Evolutionary conservation across 2,888 invertebrate species (phyloP), one percentile per base, ranked within the genome.

Genomic region (Eueremaeus valkanovi): DNA sequence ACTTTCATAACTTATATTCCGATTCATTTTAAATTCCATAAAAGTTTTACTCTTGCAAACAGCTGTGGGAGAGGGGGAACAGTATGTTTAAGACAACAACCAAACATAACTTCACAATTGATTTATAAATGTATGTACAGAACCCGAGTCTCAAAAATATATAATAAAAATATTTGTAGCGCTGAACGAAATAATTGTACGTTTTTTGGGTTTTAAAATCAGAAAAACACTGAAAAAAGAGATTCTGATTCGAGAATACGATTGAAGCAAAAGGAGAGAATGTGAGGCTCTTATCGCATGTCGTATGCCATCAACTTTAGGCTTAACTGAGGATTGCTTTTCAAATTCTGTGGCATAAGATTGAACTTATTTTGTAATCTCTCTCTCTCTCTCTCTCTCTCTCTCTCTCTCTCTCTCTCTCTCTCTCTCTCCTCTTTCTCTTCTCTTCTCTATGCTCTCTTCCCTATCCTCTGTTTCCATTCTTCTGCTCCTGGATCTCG

Each of bases 1-100:
- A 66, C 18, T 66, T 66, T 66, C 63, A 66, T 66, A 66, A 45
- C 21, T 42, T 24, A 70, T 45, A 70, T 45, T 70, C 18, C 11
- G 21, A 27, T 42, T 70, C 27, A 70, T 70, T 70, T 42, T 70
- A 70, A 70, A 70, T 70, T 70, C 70, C 70, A 70, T 70, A 70
- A 70, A 66, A 45, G 70, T 70, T 70, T 70, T 70, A 6, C 16
- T 31, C 31, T n/a, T 45, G 45, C 3, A 61, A 61, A 70, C 70
- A 70, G 70, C 70, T 70, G 70, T 70, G 70, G 24, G 36, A 9
- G 33, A 36, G 63, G 63, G 63, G 33, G 33, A 36, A 36, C 24
- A 24, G 13, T 70, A 45, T 70, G 70, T 27, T 70, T 70, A 70
- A 27, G 42, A 70, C 70, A 45, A 40, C 33, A 16, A 66, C 63